Conservation (phyloP, 2,888 invertebrate species). For the Phoenoteleia sp. region DNA sequence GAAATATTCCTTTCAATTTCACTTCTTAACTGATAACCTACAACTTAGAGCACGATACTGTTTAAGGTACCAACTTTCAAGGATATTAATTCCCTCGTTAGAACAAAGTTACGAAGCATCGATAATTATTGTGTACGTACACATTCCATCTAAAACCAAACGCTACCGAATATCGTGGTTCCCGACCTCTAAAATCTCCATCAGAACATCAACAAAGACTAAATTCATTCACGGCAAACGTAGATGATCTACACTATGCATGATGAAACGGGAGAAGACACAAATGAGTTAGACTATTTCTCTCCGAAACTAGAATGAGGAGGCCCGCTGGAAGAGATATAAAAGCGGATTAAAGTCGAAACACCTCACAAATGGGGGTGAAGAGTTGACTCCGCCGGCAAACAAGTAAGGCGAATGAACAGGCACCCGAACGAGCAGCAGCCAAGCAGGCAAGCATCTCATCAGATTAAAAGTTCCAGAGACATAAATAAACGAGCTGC, state of each 20-base stretch:
- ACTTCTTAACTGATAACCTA: too few species aligned
- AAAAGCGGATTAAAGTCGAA: conserved; percentile 34
- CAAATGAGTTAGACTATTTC: conserved; percentile 24
- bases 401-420: conserved; percentile 32
- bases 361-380: conserved; percentile 49
- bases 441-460: conserved; percentile 63
- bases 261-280: conserved; percentile 18
- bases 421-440: conserved; percentile 42
- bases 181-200: not conserved
- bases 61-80: too few species aligned
- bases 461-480: conserved; percentile 72
- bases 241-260: not conserved
- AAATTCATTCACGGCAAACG: not conserved
- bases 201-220: not conserved
- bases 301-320: conserved; percentile 40
- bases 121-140: too few species aligned
- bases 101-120: too few species aligned
- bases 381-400: conserved; percentile 24
- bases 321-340: conserved; percentile 28
- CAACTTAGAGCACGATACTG: too few species aligned
- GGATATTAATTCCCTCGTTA: too few species aligned
- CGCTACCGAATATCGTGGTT: too few species aligned
- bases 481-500: conserved; percentile 73
- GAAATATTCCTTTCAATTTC: too few species aligned
- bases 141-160: too few species aligned